Evolutionary conservation across 2,888 invertebrate species (phyloP).

Genomic region (Polydrusus pterygomalis): DNA sequence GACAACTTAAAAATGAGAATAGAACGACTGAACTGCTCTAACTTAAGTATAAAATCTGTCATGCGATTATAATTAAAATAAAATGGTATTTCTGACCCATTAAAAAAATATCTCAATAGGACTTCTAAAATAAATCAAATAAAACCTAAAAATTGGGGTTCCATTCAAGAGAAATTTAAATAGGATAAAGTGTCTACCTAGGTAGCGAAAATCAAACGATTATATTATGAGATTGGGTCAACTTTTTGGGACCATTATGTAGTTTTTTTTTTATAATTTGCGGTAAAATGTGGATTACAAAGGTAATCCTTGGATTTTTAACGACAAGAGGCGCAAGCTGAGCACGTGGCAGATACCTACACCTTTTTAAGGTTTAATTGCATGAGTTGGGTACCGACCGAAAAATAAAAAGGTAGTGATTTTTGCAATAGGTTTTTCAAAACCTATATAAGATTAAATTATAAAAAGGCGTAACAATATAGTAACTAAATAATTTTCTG

Average conservation of each 20-base stretch:
- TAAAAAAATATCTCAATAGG: too few species aligned
- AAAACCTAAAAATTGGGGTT: background rate
- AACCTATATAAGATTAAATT: too few species aligned
- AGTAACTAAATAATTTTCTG: too few species aligned
- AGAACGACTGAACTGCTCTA: too few species aligned
- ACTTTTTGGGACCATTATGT: slow-evolving; percentile 36
- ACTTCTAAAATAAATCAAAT: background rate
- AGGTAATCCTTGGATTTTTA: slow-evolving; percentile 35
- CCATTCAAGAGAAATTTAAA: slow-evolving; percentile 21
- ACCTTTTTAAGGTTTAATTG: slow-evolving; percentile 16
- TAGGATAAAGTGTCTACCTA: slow-evolving; percentile 27
- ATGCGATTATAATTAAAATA: too few species aligned
- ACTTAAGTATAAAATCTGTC: too few species aligned
- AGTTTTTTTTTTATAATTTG: slow-evolving; percentile 49
- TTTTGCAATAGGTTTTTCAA: too few species aligned
- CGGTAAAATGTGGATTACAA: slow-evolving; percentile 46
- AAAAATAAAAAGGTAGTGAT: too few species aligned
- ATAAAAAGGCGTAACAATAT: background rate
- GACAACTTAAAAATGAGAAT: too few species aligned
- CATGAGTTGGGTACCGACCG: too few species aligned
- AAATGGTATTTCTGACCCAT: too few species aligned
- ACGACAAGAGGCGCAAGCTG: slow-evolving; percentile 20
- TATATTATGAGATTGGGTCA: slow-evolving; percentile 30
- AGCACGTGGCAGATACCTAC: slow-evolving; percentile 27
- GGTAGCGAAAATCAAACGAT: slow-evolving; percentile 37